Evolutionary conservation across 2,888 invertebrate genomes (phyloP), one percentile per base, ranked within the genome.

Genomic region (Blera fallax): DNA sequence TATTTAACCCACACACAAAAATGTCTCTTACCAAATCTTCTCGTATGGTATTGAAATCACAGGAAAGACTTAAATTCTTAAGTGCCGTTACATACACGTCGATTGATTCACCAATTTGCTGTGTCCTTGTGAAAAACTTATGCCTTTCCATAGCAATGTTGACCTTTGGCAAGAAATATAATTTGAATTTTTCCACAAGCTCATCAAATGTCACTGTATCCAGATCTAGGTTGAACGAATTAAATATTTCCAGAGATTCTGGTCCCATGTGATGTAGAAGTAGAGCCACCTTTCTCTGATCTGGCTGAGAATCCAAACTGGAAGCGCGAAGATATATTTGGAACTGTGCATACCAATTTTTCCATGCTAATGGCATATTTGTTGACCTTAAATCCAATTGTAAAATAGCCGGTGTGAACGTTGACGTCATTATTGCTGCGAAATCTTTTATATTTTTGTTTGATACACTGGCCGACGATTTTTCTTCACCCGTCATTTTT

Each of bases 101-200:
- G 11, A 82, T 69, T 11, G 70, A 34, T 60, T 76, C 76, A 27
- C 70, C 50, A 18, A 29, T 32, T 10, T 37, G n/a, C n/a, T n/a
- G n/a, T n/a, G 60, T 67, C 21, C 73, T 67, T 2, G 65, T 76
- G 21, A 81, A 87, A 52, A 83, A 87, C 37, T 45, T 74, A 56
- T 83, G 87, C 2, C 70, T 58, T 58, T 78, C 78, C 37, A 83
- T 74, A 11, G 67, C 67, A 29, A 65, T 85, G 45, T 80, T 76
- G n/a, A 69, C 81, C 45, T 77, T 72, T 3, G 78, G 81, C 52
- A 73, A 45, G 45, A 82, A 87, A 69, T 78, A 78, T 6, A 10
- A 14, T 21, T 81, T 72, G 10, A 77, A 67, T 43, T 64, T 76
- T 18, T 40, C 2, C 14, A 73, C 29, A 40, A 81, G 37, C 1